Conservation (phyloP, 2,113 vertebrate species). For the Toxostoma redivivum region DNA sequence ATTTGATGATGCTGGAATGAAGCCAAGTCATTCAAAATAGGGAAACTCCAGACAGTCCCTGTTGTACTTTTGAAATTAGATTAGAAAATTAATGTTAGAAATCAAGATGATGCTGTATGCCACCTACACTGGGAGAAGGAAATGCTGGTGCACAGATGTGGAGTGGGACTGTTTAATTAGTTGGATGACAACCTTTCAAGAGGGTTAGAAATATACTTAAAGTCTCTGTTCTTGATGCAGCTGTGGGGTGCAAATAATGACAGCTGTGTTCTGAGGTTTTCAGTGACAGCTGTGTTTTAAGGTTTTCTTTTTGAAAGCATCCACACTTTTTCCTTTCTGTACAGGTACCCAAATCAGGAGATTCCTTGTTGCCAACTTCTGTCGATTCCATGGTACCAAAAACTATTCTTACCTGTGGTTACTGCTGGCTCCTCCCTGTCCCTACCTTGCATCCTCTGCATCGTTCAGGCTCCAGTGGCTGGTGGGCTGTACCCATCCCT, state of each 20-base stretch:
- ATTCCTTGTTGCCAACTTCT: background rate
- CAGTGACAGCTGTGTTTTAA: background rate
- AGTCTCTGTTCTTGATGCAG: background rate
- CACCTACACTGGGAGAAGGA: rapidly evolving
- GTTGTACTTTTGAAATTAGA: background rate
- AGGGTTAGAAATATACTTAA: background rate
- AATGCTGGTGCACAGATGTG: background rate
- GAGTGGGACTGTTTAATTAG: background rate
- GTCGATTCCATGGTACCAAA: background rate
- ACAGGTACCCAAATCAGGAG: background rate
- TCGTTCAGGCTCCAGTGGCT: background rate
- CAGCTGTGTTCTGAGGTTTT: background rate
- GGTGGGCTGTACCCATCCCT: background rate
- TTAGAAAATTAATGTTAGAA: background rate
- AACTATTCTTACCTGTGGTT: background rate
- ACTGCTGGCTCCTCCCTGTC: background rate
- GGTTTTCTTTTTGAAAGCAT: background rate
- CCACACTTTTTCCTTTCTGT: background rate
- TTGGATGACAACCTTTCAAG: background rate
- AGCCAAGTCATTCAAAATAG: background rate
- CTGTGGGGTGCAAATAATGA: background rate
- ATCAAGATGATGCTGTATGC: background rate
- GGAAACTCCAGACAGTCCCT: background rate
- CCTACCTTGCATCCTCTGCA: rapidly evolving
- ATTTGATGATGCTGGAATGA: background rate